A percentile compares a stretch with the other conserved stretches of the same genome.
Evolutionary conservation across 2,888 invertebrate species (phyloP).

Genomic region (Phaonia tiefii): DNA sequence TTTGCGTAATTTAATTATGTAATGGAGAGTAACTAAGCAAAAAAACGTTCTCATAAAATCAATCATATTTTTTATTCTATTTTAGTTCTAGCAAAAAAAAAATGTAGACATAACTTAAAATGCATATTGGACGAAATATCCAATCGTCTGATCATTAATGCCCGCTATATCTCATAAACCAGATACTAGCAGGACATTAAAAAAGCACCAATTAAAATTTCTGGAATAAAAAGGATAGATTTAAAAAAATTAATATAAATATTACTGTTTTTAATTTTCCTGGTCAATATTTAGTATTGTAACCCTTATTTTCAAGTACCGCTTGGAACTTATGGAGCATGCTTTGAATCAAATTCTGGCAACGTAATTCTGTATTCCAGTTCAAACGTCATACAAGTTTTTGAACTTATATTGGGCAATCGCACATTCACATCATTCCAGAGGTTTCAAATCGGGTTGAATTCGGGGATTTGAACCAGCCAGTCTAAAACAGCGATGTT

Average conservation of each 20-base stretch:
- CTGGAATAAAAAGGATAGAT: conserved; percentile 3
- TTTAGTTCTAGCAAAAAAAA: background rate
- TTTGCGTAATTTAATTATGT: no score
- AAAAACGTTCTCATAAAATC: no score
- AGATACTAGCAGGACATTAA: no score
- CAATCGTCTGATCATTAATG: background rate
- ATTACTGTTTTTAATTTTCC: background rate
- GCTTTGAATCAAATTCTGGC: conserved; percentile 17
- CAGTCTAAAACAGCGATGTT: background rate
- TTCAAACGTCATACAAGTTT: background rate
- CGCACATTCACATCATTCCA: conserved; percentile 1
- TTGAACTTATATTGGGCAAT: conserved; percentile 17
- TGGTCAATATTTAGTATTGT: no score
- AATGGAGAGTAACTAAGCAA: no score
- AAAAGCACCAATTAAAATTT: no score
- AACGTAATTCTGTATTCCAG: conserved; percentile 4
- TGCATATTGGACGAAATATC: background rate
- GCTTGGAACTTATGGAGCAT: background rate
- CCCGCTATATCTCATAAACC: background rate
- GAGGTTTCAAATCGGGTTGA: background rate
- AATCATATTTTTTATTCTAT: no score
- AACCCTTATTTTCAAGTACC: no score
- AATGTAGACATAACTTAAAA: background rate
- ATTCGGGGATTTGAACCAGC: background rate
- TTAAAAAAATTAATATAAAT: background rate